Base-by-base conservation (phyloP, 2,797 vertebrate species). In the Tenualosa ilisha region DNA sequence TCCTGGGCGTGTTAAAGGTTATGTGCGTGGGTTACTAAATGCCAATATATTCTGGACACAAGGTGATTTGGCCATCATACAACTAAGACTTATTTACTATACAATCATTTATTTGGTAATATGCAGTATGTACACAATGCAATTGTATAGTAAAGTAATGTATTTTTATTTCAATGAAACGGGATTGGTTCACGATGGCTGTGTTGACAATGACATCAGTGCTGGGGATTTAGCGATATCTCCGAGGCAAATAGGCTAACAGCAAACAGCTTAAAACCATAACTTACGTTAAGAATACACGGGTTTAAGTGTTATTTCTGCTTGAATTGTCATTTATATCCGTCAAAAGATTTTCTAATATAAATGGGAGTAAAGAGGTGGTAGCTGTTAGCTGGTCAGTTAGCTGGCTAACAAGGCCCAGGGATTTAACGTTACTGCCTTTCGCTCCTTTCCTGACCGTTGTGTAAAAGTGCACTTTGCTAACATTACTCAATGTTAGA, bases 191-290 rank as follows among this genome's bases (percentile, higher is more conserved):
- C 17, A 79, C 8, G 17, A 46, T 79, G 72, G 72, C 40, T 79
- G 72, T 79, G 72, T 79, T 79, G 72, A 79, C 72, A 79, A 79
- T 79, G 61, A 68, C 15, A 83, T 86, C 87, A 92, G 92, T 92
- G 92, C 89, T 92, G 92, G 86, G 87, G 91, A 79, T 91, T 92
- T 50, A 88, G 93, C 92, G 91, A 93, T 88, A 94, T 89, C 86
- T 86, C 92, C 90, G 85, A 93, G 93, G 93, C 93, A 91, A 83
- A 24, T 75, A 82, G 51, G 84, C 83, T 87, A 79, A 22, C 13
- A 79, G 40, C 17, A 8, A 40, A 79, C 40, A 6, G 43, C 37
- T 43, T 51, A 51, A 37, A 40, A 22, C 2, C 1, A 20, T 37
- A 43, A 20, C 6, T 17, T n/a, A 43, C 68, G 31, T 43, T 17